Conservation (phyloP, 1,140 invertebrate genomes). For the Papilio machaon region DNA sequence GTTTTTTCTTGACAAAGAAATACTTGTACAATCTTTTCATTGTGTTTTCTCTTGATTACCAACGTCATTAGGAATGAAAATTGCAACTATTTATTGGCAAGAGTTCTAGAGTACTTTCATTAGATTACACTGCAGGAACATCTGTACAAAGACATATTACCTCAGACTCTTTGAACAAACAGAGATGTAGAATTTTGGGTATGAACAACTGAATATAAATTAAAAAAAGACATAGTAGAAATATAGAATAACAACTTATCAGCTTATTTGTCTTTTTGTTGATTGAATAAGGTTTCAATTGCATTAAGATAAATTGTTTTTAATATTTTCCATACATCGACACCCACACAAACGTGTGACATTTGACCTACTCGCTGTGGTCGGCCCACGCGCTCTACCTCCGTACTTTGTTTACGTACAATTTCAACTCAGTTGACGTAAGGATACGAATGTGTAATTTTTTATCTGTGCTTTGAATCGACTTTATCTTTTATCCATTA, state of each 20-base stretch:
- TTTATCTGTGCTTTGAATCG: background rate
- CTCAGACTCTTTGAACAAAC: no score
- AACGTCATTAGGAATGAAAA: conserved; percentile 3
- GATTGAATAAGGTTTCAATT: background rate
- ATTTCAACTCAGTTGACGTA: background rate
- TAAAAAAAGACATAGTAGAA: no score
- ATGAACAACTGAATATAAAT: no score
- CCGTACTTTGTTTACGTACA: conserved; percentile 10
- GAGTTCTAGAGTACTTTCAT: background rate
- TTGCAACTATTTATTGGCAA: background rate
- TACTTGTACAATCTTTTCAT: background rate
- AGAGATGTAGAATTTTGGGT: no score
- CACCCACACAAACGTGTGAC: background rate
- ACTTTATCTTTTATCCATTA: no score
- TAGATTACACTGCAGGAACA: background rate
- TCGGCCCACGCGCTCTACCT: conserved; percentile 1
- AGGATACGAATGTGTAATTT: background rate
- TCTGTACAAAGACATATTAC: no score
- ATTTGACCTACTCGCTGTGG: background rate
- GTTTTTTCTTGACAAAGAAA: conserved; percentile 12
- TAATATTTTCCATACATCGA: background rate
- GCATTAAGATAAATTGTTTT: background rate
- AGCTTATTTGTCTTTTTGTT: background rate
- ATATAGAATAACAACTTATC: no score
- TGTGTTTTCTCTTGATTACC: conserved; percentile 7